These are phyloP conservation scores for Takifugu ocellatus DNA, from an alignment of 2,797 vertebrate species.

Conservation along the genomic window DNA sequence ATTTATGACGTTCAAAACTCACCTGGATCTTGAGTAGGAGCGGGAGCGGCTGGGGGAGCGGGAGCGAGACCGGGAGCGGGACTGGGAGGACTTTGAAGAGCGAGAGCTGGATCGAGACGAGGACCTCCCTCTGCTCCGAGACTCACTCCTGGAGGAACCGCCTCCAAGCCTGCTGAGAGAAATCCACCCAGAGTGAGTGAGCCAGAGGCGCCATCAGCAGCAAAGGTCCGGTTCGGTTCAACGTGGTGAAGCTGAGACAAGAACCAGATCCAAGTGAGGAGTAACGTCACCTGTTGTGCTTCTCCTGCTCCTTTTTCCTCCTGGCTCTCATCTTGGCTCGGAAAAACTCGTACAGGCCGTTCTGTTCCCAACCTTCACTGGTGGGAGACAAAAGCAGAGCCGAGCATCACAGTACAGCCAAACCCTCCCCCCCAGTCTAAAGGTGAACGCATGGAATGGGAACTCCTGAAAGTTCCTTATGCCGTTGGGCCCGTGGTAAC, in stretches of 20 bases:
- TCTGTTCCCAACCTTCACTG: constrained; percentile 99
- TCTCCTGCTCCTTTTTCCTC: constrained; percentile 92
- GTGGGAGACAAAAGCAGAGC: constrained; percentile 27
- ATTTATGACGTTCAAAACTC: no score
- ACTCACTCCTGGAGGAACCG: constrained; percentile 85
- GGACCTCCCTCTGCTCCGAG: constrained; percentile 87
- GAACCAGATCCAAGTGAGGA: not conserved
- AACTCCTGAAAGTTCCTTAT: no score
- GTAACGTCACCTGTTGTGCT: constrained; percentile 85
- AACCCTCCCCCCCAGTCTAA: no score
- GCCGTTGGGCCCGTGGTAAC: no score
- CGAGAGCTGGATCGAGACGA: constrained; percentile 90
- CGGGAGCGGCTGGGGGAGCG: constrained; percentile 80
- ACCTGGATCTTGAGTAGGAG: constrained; percentile 90
- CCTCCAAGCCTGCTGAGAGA: constrained; percentile 49
- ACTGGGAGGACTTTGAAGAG: constrained; percentile 92
- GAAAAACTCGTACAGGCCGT: constrained; percentile 96
- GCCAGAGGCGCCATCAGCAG: no score
- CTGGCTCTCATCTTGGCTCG: constrained; percentile 97
- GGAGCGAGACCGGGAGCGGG: constrained; percentile 71
- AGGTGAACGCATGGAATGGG: no score
- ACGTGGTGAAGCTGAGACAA: not conserved
- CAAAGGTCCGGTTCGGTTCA: no score
- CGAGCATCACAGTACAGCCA: no score
- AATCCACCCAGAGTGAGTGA: no score